Evolutionary conservation across 1,140 invertebrate species (phyloP).

Genomic region (Zaprionus tsacasi): DNA sequence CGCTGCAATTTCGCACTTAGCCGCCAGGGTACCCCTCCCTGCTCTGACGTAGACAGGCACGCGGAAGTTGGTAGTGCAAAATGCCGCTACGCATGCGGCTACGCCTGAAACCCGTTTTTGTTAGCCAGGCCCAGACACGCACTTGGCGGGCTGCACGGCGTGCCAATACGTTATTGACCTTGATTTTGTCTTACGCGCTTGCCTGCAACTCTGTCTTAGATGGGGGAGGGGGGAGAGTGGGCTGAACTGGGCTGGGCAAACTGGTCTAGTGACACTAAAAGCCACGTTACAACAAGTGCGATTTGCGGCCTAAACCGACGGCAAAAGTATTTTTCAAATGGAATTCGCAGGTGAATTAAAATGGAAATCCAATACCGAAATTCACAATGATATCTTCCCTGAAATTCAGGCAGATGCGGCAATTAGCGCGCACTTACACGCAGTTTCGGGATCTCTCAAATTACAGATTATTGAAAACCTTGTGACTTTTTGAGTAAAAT

Average conservation of each 20-base stretch:
- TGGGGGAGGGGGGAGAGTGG: slow-evolving; percentile 2
- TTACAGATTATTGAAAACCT: slow-evolving; percentile 47
- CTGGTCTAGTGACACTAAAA: slow-evolving; percentile 75
- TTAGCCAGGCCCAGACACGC: slow-evolving; percentile 21
- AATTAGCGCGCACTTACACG: slow-evolving; percentile 68
- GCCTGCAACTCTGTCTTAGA: slow-evolving; percentile 19
- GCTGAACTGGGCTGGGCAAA: slow-evolving; percentile 31
- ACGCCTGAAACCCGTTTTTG: slow-evolving; percentile 59
- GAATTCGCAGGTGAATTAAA: slow-evolving; percentile 30
- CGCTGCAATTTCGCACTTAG: slow-evolving; percentile 11
- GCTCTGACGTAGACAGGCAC: slow-evolving; percentile 15
- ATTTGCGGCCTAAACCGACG: slow-evolving; percentile 27
- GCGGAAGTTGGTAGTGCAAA: slow-evolving; percentile 68
- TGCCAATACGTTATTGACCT: slow-evolving; percentile 65
- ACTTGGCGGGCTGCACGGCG: slow-evolving; percentile 23
- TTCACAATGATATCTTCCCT: neutral
- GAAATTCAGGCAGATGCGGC: slow-evolving; percentile 69
- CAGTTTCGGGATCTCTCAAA: slow-evolving; percentile 20
- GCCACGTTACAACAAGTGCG: slow-evolving; percentile 48
- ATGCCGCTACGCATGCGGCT: slow-evolving; percentile 73
- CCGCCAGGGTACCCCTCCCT: too few species aligned
- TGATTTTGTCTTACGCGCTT: slow-evolving; percentile 58
- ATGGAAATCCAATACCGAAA: slow-evolving; percentile 44
- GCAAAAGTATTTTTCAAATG: slow-evolving; percentile 30
- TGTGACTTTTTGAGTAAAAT: slow-evolving; percentile 68